Percentiles rank a stretch among this genome's conserved stretches.
Evolutionary conservation across 2,888 invertebrate species (phyloP).

Genomic region (Ophioninae sp.): DNA sequence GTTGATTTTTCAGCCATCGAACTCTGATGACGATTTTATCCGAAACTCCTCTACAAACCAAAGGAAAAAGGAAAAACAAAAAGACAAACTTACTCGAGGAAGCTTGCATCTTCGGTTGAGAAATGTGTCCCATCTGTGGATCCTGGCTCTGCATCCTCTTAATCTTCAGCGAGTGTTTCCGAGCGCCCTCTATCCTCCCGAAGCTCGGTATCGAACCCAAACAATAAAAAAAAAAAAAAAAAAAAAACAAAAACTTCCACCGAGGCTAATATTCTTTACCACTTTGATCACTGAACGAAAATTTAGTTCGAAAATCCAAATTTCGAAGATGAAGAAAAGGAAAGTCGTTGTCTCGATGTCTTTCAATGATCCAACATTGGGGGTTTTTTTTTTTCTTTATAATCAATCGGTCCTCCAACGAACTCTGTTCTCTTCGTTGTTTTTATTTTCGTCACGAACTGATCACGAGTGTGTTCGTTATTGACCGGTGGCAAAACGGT

Average conservation of each 20-base stretch:
- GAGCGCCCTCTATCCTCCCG: constrained; percentile 7
- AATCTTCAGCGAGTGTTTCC: constrained; percentile 34
- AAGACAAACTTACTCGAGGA: constrained; percentile 77
- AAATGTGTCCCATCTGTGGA: constrained; percentile 71
- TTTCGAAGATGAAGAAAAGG: background rate
- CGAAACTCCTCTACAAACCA: too few relatives aligned
- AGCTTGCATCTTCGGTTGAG: constrained; percentile 74
- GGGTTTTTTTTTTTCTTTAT: constrained; percentile 4
- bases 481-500: background rate
- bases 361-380: too few relatives aligned
- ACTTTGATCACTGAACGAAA: constrained; percentile 17
- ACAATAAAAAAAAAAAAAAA: too few relatives aligned
- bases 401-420: too few relatives aligned
- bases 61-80: constrained; percentile 23
- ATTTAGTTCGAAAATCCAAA: background rate
- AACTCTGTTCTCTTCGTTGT: too few relatives aligned
- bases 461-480: too few relatives aligned
- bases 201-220: too few relatives aligned
- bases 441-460: background rate
- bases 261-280: constrained; percentile 45
- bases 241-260: constrained; percentile 42
- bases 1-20: too few relatives aligned
- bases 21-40: too few relatives aligned
- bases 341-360: background rate
- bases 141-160: constrained; percentile 72